phyloP scores from a whole-genome alignment of 1,140 invertebrate species.

The Drosophila kohkoa region DNA sequence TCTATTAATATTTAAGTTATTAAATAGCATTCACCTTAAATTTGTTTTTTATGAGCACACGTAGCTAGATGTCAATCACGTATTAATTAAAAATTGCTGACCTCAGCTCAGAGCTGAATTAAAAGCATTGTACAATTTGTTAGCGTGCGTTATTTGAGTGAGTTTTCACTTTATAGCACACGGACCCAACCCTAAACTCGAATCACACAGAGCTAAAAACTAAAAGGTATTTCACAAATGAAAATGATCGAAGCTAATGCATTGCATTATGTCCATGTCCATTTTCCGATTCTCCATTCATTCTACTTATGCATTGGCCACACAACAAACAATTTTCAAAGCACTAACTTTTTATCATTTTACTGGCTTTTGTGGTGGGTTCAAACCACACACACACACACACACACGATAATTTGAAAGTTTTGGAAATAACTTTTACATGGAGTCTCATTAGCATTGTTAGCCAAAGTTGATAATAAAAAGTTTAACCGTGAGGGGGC shows the following conservation, averaged over 20 bases:
- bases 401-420: slow-evolving; percentile 37
- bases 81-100: neutral
- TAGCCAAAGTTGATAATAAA: slow-evolving; percentile 70
- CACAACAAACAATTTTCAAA: slow-evolving; percentile 30
- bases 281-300: slow-evolving; percentile 22
- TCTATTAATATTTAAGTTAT: too few species aligned
- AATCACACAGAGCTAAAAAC: neutral
- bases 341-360: slow-evolving; percentile 62
- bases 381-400: slow-evolving; percentile 12
- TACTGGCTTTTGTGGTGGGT: slow-evolving; percentile 18
- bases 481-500: slow-evolving; percentile 40
- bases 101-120: neutral
- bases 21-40: too few species aligned
- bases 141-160: neutral
- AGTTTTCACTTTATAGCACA: neutral
- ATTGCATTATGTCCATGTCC: slow-evolving; percentile 3
- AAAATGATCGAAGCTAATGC: slow-evolving; percentile 1
- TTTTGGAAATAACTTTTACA: slow-evolving; percentile 61
- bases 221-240: neutral
- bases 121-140: neutral
- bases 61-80: neutral
- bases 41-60: neutral
- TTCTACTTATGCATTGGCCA: slow-evolving; percentile 30
- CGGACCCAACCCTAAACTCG: neutral
- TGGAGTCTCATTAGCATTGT: slow-evolving; percentile 74